Conservation (phyloP, 2,888 invertebrate species). For the Melanargia galathea region DNA sequence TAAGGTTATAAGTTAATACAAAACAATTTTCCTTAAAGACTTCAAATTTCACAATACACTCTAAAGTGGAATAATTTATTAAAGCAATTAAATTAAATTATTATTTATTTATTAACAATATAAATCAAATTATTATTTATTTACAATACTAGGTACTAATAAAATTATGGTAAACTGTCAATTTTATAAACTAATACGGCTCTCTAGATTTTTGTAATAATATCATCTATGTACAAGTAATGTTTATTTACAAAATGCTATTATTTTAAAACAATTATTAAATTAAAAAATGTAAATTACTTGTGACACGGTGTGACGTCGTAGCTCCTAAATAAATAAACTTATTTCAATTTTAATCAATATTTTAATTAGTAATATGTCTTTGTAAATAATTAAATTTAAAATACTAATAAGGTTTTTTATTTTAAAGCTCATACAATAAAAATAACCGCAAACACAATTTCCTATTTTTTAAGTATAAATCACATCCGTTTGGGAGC, state of each 20-base stretch:
- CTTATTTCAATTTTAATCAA: background rate
- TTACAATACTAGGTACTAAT: slow-evolving; percentile 34
- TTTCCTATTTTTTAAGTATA: no score
- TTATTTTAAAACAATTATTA: slow-evolving; percentile 6
- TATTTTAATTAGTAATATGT: no score
- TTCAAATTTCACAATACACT: slow-evolving; percentile 13
- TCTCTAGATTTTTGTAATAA: slow-evolving; percentile 19
- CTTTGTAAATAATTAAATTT: no score
- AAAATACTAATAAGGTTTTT: no score
- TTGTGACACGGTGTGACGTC: background rate
- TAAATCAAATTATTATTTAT: slow-evolving; percentile 22
- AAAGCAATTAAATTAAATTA: slow-evolving; percentile 38
- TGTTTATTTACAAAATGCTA: slow-evolving; percentile 35
- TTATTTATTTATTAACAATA: slow-evolving; percentile 15
- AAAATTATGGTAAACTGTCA: slow-evolving; percentile 31
- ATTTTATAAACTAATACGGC: slow-evolving; percentile 25
- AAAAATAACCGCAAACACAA: no score
- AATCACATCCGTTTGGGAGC: no score
- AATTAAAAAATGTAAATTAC: slow-evolving; percentile 3
- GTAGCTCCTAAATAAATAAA: background rate
- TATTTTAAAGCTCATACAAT: no score
- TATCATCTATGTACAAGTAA: slow-evolving; percentile 32
- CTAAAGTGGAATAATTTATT: slow-evolving; percentile 42
- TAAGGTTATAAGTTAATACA: slow-evolving; percentile 30
- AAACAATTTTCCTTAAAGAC: slow-evolving; percentile 27